phyloP scores from a whole-genome alignment of 2,797 vertebrate genomes.

The Bradypodion pumilum region DNA sequence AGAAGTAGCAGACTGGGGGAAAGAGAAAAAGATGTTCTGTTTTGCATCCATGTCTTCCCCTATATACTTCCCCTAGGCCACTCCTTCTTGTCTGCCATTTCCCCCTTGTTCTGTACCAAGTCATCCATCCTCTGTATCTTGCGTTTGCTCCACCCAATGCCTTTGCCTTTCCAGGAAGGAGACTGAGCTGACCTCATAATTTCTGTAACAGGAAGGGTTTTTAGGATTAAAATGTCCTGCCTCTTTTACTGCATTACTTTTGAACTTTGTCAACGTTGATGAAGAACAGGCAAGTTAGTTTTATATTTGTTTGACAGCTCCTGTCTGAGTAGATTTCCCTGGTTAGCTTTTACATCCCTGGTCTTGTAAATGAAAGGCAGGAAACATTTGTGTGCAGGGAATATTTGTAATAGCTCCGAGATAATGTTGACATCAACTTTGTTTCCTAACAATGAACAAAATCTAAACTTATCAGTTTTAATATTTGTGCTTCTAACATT shows the following conservation, averaged over 20 bases:
- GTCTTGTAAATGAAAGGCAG: background rate
- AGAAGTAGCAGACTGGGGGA: too few species aligned
- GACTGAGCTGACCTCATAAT: background rate
- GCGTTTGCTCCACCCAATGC: background rate
- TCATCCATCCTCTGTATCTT: background rate
- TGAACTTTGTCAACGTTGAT: conserved; percentile 41
- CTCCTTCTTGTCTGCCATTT: background rate
- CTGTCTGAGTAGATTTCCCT: background rate
- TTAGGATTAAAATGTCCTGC: background rate
- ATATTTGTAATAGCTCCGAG: accelerated
- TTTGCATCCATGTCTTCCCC: background rate
- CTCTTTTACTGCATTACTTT: conserved; percentile 19
- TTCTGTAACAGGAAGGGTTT: conserved; percentile 15
- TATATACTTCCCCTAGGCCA: too few species aligned
- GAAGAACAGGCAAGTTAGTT: background rate
- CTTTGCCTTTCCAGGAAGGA: background rate
- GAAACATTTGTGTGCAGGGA: background rate
- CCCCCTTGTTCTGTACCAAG: too few species aligned
- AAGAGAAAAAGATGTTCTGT: background rate
- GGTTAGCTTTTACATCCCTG: background rate
- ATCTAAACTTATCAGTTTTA: too few species aligned
- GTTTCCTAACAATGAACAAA: background rate
- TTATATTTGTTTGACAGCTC: accelerated
- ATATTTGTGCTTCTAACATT: too few species aligned
- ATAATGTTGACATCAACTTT: background rate